These are phyloP conservation scores for Drosophila limbata DNA, from an alignment of 2,888 invertebrate genomes.

Conservation along the genomic window DNA sequence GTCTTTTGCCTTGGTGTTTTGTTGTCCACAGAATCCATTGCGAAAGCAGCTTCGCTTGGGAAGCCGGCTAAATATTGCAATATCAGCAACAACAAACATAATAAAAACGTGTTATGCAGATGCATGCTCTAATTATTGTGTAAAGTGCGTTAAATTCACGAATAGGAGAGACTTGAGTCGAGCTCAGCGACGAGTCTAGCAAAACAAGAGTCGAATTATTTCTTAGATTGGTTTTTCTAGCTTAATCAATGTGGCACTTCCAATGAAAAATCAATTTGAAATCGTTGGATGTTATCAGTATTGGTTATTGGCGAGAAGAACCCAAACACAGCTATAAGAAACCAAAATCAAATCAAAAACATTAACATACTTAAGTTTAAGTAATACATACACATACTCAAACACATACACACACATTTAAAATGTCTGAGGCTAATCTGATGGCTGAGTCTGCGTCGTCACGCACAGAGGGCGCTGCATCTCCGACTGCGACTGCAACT, in stretches of 20 bases:
- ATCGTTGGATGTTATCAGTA: slow-evolving; percentile 86
- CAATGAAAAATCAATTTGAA: slow-evolving; percentile 83
- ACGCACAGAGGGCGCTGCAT: background rate
- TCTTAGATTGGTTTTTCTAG: slow-evolving; percentile 78
- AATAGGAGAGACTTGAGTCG: slow-evolving; percentile 3
- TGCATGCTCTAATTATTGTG: slow-evolving; percentile 58
- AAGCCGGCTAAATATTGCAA: slow-evolving; percentile 49
- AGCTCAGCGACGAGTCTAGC: slow-evolving; percentile 1
- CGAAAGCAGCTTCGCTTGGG: slow-evolving; percentile 75
- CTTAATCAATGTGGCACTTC: slow-evolving; percentile 86
- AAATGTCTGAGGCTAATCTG: slow-evolving; percentile 35
- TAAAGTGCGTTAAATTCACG: slow-evolving; percentile 46
- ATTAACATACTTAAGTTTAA: slow-evolving; percentile 41
- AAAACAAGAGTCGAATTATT: background rate
- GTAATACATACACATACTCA: slow-evolving; percentile 7
- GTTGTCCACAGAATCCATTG: slow-evolving; percentile 83
- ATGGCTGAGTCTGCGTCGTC: background rate
- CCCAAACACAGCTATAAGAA: slow-evolving; percentile 71
- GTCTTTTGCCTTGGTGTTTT: slow-evolving; percentile 84
- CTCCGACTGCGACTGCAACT: background rate
- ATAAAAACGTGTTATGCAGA: slow-evolving; percentile 48
- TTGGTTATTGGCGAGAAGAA: slow-evolving; percentile 85
- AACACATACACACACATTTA: background rate
- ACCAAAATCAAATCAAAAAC: slow-evolving; percentile 19
- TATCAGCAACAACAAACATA: slow-evolving; percentile 13